Evolutionary conservation across 2,113 vertebrate genomes (phyloP).

Genomic region (Indicator indicator): DNA sequence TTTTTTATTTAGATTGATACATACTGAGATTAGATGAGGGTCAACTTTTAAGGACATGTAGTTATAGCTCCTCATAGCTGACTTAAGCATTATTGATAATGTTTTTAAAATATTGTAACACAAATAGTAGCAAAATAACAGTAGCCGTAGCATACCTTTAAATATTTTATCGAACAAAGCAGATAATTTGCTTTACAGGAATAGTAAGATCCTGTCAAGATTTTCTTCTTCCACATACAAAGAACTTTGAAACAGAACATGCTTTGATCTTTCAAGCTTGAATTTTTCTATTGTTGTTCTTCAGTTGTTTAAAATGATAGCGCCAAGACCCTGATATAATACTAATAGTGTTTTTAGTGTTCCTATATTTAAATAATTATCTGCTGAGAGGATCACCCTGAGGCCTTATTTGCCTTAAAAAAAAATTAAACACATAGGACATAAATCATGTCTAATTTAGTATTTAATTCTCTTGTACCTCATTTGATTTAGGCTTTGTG

Average conservation of each 20-base stretch:
- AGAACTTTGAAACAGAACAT: not conserved
- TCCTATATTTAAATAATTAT: not conserved
- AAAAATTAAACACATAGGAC: not conserved
- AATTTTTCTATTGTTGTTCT: not conserved
- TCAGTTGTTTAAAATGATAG: not conserved
- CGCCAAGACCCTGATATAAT: not conserved
- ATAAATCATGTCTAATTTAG: conserved; percentile 18
- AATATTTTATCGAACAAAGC: not conserved
- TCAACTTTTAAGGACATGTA: not conserved
- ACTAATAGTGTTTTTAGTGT: not conserved
- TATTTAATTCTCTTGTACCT: not conserved
- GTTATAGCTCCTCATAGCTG: not conserved
- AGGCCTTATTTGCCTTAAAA: not conserved
- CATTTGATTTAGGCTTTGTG: not conserved
- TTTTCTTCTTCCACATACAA: not conserved
- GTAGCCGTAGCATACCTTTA: not conserved
- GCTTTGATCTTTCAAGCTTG: not conserved
- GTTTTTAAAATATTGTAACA: not conserved
- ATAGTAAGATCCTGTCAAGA: not conserved
- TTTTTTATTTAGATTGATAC: not conserved
- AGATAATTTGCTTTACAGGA: conserved; percentile 25
- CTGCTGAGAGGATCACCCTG: conserved; percentile 3
- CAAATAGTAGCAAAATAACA: not conserved
- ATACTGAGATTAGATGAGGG: not conserved
- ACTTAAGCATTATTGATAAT: not conserved